Base-by-base conservation (phyloP, 2,888 invertebrate genomes). In the Drosophila nr. perissopoda region DNA sequence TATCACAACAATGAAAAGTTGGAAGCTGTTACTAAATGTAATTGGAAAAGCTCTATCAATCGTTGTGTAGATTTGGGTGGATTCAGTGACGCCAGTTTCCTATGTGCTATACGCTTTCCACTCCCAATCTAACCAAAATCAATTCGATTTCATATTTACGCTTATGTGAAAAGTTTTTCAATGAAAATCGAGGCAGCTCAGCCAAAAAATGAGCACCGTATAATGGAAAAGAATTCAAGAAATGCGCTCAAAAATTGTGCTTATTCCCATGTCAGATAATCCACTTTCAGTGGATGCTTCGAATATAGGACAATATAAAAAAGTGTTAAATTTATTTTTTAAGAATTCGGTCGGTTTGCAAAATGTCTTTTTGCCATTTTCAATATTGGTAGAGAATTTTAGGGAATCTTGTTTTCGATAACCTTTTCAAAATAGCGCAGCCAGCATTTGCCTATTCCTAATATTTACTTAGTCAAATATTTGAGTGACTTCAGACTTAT, bases 81-180 rank as follows among this genome's bases (percentile, higher is more conserved):
- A 65, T 60, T 54, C 42, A 40, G 53, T 40, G 13, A 11, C 13
- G 29, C 29, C 13, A 21, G 27, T n/a, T 33, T 33, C n/a, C 18
- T 5, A 42, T 4, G 18, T 25, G 18, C 4, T n/a, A 4, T 4
- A 18, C 3, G 11, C 40, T 16, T 25, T 5, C 36, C 29, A 45
- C 49, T 49, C n/a, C 11, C 49, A 66, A 70, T 67, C 58, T 51
- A 69, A 64, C 45, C 72, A 69, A 89, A 91, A 83, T 91, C 87
- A 82, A 87, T 90, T 90, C 80, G 77, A 87, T 82, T 76, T 76
- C 83, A 79, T 87, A 90, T 82, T 87, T 81, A 78, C 61, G 78
- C 78, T 91, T 81, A 90, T 89, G 77, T 67, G 79, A 78, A 90
- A 91, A 91, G 76, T 91, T 91, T 87, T 82, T 68, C 76, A 73